A percentile compares a stretch with the other conserved stretches of the same genome.
phyloP scores from a whole-genome alignment of 2,113 vertebrate species.

The Calonectris borealis region DNA sequence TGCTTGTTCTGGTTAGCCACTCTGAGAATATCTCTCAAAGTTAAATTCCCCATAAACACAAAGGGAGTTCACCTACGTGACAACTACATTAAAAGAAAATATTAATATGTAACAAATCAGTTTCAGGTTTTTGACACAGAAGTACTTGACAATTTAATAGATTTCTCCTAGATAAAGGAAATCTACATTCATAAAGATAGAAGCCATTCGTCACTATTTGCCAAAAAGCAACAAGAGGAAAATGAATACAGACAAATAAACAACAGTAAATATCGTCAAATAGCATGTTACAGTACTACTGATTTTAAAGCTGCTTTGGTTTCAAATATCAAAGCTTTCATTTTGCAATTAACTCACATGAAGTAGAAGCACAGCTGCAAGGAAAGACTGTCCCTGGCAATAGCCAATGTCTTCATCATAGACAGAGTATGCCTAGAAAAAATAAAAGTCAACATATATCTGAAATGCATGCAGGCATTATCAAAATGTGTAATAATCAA shows the following conservation, averaged over 20 bases:
- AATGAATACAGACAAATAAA: constrained; percentile 30
- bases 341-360: constrained; percentile 86
- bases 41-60: not conserved
- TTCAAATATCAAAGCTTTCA: not conserved
- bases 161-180: not conserved
- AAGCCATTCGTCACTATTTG: not conserved
- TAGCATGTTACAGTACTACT: not conserved
- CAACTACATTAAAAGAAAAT: not conserved
- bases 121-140: not conserved
- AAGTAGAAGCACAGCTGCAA: constrained; percentile 93
- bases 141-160: not conserved
- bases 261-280: constrained; percentile 1
- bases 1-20: not conserved
- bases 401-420: constrained; percentile 98
- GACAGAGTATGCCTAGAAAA: constrained; percentile 92
- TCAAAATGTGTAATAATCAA: not conserved
- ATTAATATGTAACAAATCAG: not conserved
- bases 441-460: not conserved
- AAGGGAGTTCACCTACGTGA: not conserved
- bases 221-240: constrained; percentile 4
- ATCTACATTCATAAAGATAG: not conserved
- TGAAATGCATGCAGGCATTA: not conserved
- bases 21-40: not conserved
- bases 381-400: constrained; percentile 97
- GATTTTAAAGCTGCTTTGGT: not conserved